Percentiles rank a stretch among this genome's conserved stretches.
Evolutionary conservation across 2,888 invertebrate genomes (phyloP).

Genomic region (Tricholauxania praeusta): DNA sequence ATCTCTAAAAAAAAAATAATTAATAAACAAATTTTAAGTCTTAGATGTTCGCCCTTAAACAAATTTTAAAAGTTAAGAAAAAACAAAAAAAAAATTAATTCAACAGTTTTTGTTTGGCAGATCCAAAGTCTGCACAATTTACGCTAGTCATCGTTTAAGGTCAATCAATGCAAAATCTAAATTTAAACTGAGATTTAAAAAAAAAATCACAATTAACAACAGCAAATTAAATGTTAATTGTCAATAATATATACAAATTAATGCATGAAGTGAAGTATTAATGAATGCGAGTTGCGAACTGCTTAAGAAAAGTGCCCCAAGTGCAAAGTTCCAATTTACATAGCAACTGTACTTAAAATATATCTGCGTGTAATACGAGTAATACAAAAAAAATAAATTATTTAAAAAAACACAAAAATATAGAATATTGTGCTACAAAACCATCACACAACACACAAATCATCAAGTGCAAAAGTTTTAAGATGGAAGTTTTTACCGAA

Average conservation of each 20-base stretch:
- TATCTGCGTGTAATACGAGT: constrained; percentile 19
- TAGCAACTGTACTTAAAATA: constrained; percentile 22
- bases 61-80: too few relatives aligned
- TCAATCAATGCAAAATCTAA: too few relatives aligned
- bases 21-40: too few relatives aligned
- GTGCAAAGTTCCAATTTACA: constrained; percentile 3
- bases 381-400: constrained; percentile 17
- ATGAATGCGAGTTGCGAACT: background rate
- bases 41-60: too few relatives aligned
- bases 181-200: too few relatives aligned
- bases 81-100: too few relatives aligned
- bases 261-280: constrained; percentile 9
- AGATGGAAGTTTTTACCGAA: constrained; percentile 54
- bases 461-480: constrained; percentile 16
- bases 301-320: background rate
- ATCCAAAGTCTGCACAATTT: too few relatives aligned
- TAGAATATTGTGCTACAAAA: background rate
- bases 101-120: too few relatives aligned
- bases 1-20: too few relatives aligned
- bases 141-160: too few relatives aligned
- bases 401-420: background rate
- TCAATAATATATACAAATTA: background rate
- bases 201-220: too few relatives aligned
- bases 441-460: constrained; percentile 3
- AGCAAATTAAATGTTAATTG: too few relatives aligned